Conservation (phyloP, 2,888 invertebrate genomes). For the Pachliopta kotzebuea region DNA sequence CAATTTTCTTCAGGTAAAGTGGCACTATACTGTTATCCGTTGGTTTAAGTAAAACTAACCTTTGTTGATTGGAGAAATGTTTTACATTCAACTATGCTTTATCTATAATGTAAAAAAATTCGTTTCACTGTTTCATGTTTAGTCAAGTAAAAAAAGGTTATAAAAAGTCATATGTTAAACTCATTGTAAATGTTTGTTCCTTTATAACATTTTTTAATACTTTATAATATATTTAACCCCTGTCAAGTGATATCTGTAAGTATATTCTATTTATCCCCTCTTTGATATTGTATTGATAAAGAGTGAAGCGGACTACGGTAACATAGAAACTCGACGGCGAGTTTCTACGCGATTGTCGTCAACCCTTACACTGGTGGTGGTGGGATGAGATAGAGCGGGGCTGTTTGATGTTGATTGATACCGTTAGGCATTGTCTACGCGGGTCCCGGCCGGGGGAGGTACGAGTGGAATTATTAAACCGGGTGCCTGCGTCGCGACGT, state of each 20-base stretch:
- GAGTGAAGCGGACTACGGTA: neutral
- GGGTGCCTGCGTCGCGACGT: slow-evolving; percentile 66
- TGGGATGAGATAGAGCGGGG: slow-evolving; percentile 51
- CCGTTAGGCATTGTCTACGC: slow-evolving; percentile 76
- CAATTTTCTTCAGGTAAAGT: no score
- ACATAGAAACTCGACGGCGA: neutral
- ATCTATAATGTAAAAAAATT: no score
- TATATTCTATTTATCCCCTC: neutral
- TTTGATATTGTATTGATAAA: neutral
- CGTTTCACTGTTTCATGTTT: no score
- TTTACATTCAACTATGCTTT: no score
- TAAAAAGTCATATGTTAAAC: no score
- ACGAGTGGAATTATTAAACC: slow-evolving; percentile 78
- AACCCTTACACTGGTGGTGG: slow-evolving; percentile 22
- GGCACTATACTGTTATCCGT: no score
- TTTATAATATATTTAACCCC: no score
- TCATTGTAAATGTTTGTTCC: no score
- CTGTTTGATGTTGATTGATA: slow-evolving; percentile 81
- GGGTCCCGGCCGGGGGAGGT: slow-evolving; percentile 61
- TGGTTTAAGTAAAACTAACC: no score
- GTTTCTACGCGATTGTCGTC: slow-evolving; percentile 9
- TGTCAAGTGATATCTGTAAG: neutral
- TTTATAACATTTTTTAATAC: no score
- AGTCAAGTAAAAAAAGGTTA: no score
- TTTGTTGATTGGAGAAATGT: no score